These are phyloP conservation scores for Phenganax stokvisi DNA, from an alignment of 92 coral and sea anemone genomes.

Conservation along the genomic window DNA sequence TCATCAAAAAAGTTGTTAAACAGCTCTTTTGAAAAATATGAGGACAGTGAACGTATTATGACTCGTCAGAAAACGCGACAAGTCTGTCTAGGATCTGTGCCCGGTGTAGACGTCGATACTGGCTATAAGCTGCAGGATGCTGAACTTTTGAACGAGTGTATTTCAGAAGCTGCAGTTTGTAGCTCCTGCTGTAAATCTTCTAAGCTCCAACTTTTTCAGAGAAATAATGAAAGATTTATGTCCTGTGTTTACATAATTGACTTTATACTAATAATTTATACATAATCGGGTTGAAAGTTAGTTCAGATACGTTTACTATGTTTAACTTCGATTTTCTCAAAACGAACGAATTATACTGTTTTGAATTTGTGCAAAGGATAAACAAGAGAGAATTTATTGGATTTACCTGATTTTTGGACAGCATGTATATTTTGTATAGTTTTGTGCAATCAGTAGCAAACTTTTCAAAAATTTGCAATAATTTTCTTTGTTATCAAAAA, in stretches of 20 bases:
- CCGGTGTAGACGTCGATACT: slow-evolving; percentile 41
- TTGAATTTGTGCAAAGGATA: too few relatives aligned
- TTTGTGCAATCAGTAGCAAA: too few relatives aligned
- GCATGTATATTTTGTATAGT: too few relatives aligned
- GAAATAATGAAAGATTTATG: slow-evolving; percentile 31
- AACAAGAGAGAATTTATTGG: too few relatives aligned
- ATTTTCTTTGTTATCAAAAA: too few relatives aligned
- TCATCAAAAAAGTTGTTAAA: slow-evolving; percentile 44
- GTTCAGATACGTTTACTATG: too few relatives aligned
- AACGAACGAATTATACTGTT: too few relatives aligned
- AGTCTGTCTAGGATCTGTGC: slow-evolving; percentile 16
- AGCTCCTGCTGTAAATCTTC: slow-evolving; percentile 49
- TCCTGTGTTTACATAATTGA: too few relatives aligned
- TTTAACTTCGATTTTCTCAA: too few relatives aligned
- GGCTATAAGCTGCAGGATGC: slow-evolving; percentile 55
- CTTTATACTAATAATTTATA: too few relatives aligned
- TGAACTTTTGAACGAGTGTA: slow-evolving; percentile 46
- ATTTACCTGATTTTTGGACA: too few relatives aligned
- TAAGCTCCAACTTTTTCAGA: slow-evolving; percentile 50
- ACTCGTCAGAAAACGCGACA: slow-evolving; percentile 41
- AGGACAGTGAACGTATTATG: slow-evolving; percentile 17
- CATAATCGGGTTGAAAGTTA: neutral
- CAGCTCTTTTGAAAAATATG: slow-evolving; percentile 48
- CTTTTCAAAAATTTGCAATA: too few relatives aligned
- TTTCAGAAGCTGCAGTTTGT: slow-evolving; percentile 48